Evolutionary conservation across 2,113 vertebrate species (phyloP), one percentile per base, ranked within the genome.

Genomic region (Cyphomyrus discorhynchus): DNA sequence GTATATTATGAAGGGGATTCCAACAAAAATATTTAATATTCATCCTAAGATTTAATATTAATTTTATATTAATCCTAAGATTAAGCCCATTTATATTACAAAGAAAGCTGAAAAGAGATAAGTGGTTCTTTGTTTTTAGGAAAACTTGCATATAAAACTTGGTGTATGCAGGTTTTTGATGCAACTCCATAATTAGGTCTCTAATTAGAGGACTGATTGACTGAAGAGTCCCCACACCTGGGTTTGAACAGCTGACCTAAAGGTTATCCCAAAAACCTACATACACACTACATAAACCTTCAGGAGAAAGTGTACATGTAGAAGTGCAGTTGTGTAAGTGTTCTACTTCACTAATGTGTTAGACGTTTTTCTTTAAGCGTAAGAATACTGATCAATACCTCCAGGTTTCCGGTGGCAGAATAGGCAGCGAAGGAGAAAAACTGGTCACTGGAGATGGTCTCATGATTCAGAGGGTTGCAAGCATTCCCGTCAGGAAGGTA

Each of bases 341-440:
- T 5, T 85, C 21, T 27, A 27, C 15, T 50, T 86, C n/a, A 86
- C 47, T 27, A 17, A 49, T 24, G 45, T 27, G 42, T 46, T 35
- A 31, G 45, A 87, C 11, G 46, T 53, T 74, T 46, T 10, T 56
- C 45, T 85, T 82, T 42, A 56, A 19, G 39, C 17, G 5, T 66
- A n/a, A 53, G 86, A 53, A 11, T 42, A 45, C 10, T 45, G 84
- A 53, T 86, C 53, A 21, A 93, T 97, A 99, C 98, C 98, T 98
- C 94, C 5, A 98, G 94, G 92, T 93, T 96, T 94, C 98, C 98
- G 89, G 95, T 96, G 91, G 97, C 97, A 92, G 98, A 99, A 92
- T 98, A 99, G 91, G 98, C 97, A 21, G 97, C 97, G 0, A 97
- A 98, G 0, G 97, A 95, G 92, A 95, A 96, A 45, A 94, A 92